phyloP scores from a whole-genome alignment of 2,888 invertebrate genomes.

The Spilosoma lubricipeda region DNA sequence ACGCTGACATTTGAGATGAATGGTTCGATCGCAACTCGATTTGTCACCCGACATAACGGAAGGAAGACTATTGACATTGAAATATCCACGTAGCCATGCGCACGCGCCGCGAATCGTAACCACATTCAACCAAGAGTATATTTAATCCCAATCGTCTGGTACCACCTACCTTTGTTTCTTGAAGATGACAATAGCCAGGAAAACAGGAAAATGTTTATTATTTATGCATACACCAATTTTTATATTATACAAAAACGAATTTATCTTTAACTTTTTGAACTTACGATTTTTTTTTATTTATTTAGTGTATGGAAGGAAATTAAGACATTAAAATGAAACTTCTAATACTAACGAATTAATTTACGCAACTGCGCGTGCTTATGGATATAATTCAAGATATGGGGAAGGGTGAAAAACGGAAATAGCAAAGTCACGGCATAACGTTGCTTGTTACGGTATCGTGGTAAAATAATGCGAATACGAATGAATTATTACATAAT shows the following conservation, averaged over 20 bases:
- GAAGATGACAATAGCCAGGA: conserved; percentile 8
- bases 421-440: conserved; percentile 21
- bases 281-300: not conserved
- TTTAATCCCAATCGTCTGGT: conserved; percentile 7
- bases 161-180: conserved; percentile 33
- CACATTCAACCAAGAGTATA: conserved; percentile 42
- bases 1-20: conserved; percentile 65
- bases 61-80: conserved; percentile 71
- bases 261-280: not conserved
- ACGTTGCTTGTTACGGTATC: conserved; percentile 13
- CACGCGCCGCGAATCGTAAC: conserved; percentile 61
- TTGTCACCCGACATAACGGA: conserved; percentile 70
- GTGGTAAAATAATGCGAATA: conserved; percentile 8
- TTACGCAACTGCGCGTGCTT: conserved; percentile 35
- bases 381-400: conserved; percentile 20
- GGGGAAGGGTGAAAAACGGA: conserved; percentile 37
- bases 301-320: not conserved
- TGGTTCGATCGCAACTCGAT: conserved; percentile 40
- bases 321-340: not conserved
- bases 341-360: conserved; percentile 25
- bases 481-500: not conserved
- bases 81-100: conserved; percentile 53
- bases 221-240: not conserved
- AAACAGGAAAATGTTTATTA: not conserved
- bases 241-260: not conserved